Base-by-base conservation (phyloP, 1,140 invertebrate genomes). In the Caerostris extrusa region DNA sequence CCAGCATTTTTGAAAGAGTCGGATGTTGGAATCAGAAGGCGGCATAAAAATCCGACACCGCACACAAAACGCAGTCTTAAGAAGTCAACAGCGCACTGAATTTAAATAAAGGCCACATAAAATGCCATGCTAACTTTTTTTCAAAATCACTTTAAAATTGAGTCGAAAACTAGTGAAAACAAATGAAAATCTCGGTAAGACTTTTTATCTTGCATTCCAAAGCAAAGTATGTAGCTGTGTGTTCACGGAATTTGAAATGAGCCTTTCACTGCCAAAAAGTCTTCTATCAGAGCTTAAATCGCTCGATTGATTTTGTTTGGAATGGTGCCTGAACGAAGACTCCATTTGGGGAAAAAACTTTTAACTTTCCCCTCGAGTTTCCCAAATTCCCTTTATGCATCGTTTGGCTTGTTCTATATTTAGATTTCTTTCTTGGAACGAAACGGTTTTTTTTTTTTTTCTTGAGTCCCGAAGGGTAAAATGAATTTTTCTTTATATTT, bases 281-380 rank as follows among this genome's bases (percentile, higher is more conserved):
- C 53, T 77, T 77, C 34, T 50, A 77, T 77, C 71, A 77, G 8
- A 34, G 7, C 10, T 12, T 10, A 7, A 12, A 12, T 2, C 50
- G 34, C 7, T 34, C 71, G 34, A 77, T 77, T 77, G 71, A 77
- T 77, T 77, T 77, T 77, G 50, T 77, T 77, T 14, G 8, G 71
- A 77, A 77, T 50, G 12, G 34, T 34, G 3, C 3, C 34, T 77
- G 71, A 77, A 77, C 50, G 10, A 64, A 12, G 8, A 77, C 53
- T 77, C 10, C 71, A 77, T 77, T 53, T 50, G 34, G 14, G 14
- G 71, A 34, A 34, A 19, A 53, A 77, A 50, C 34, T 4, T 53
- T 34, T 77, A 77, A 77, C 71, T 77, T 77, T 14, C 34, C 34
- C 71, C 71, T 77, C 14, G 71, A 77, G 71, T 77, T 77, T 34